Evolutionary conservation across 2,888 invertebrate species (phyloP).

Genomic region (Euplexia lucipara): DNA sequence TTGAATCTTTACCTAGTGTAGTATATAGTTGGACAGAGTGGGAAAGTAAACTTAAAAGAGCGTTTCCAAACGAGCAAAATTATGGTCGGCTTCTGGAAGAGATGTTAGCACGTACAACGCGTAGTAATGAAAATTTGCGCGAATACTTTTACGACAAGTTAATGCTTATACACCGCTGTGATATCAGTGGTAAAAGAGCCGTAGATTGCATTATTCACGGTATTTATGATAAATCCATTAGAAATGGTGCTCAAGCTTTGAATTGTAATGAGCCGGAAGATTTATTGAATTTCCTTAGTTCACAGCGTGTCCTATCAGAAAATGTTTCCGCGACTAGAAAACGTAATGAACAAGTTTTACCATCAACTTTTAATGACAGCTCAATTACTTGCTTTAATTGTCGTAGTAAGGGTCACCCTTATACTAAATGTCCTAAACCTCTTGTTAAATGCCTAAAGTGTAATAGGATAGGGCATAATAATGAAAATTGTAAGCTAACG

Average conservation of each 20-base stretch:
- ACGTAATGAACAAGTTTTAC: no score
- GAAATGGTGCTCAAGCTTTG: background rate
- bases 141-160: background rate
- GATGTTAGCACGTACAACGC: background rate
- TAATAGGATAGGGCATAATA: constrained; percentile 3
- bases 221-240: background rate
- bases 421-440: no score
- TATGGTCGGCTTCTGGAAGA: background rate
- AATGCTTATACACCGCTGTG: background rate
- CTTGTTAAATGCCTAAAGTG: no score
- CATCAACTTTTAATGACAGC: no score
- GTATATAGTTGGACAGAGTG: no score
- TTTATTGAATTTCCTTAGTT: background rate
- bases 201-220: constrained; percentile 2
- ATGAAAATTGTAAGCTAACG: background rate
- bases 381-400: no score
- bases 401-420: no score
- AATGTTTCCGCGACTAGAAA: no score
- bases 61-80: no score
- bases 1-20: no score
- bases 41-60: no score
- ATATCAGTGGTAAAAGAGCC: background rate
- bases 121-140: background rate
- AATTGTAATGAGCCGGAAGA: background rate
- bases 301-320: no score